Base-by-base conservation (phyloP, 2,797 vertebrate genomes). In the Phoeniculus purpureus region DNA sequence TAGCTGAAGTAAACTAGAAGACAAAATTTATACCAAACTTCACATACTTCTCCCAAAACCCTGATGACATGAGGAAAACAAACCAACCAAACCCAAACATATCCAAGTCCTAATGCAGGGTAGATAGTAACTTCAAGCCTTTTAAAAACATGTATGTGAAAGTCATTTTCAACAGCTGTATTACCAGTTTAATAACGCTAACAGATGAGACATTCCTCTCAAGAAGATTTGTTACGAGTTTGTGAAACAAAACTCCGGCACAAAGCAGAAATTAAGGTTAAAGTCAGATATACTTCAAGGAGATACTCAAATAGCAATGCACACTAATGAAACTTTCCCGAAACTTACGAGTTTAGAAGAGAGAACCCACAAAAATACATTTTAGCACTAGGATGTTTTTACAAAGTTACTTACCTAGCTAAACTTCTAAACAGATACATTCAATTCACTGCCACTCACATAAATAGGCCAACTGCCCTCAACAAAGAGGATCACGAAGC, bases 1-100 rank as follows among this genome's bases (percentile, higher is more conserved):
- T 87, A 99, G 99, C 96, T 99, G 99, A 97, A 99, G 98, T 97
- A 99, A 98, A 96, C 99, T 99, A 48, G 93, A 90, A 97, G 37
- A 76, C 27, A 74, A 65, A 81, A 83, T 45, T 64, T 72, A 55
- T 79, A 73, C 84, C 16, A 83, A 50, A 45, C 5, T 65, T 92
- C 29, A 76, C 43, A 64, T 70, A 66, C 7, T 64, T 17, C n/a
- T 85, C 45, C 15, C 27, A 29, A 56, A 90, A 29, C 12, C 23
- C 25, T 37, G 40, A 66, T 45, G 8, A 47, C 0, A 0, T 60
- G 67, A 78, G 56, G 5, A 31, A 20, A 78, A 37, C 27, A 40
- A 40, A 25, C 9, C 25, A 10, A 16, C 43, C 43, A 16, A n/a
- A 81, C 55, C 25, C 26, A 16, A 61, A 74, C 7, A 1, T 37